Conservation (phyloP, 2,113 vertebrate genomes). For the Mormyrus lacerda region DNA sequence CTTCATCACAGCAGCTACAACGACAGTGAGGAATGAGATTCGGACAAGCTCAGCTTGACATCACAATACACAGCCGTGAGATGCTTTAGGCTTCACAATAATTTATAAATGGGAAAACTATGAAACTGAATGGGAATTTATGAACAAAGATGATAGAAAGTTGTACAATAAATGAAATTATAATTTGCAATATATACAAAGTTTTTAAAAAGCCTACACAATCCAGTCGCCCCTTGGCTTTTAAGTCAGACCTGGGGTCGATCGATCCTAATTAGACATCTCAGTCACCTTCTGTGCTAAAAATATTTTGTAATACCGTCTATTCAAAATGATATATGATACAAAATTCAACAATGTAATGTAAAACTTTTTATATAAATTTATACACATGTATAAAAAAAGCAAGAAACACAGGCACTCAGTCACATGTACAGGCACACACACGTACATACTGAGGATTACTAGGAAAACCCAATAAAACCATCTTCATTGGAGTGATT, state of each 20-base stretch:
- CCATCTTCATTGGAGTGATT: neutral
- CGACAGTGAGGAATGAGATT: conserved; percentile 41
- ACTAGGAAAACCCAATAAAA: neutral
- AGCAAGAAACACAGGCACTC: neutral
- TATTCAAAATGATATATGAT: conserved; percentile 5
- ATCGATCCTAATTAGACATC: neutral
- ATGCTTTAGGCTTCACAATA: conserved; percentile 70
- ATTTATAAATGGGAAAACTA: conserved; percentile 61
- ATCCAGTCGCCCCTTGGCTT: neutral
- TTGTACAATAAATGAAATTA: conserved; percentile 61
- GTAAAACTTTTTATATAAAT: neutral
- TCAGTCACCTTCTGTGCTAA: neutral
- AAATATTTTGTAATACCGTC: neutral
- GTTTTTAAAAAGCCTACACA: neutral
- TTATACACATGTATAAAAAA: conserved; percentile 26
- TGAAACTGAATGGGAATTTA: neutral
- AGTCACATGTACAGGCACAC: neutral
- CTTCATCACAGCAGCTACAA: conserved; percentile 42
- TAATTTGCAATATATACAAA: conserved; percentile 68
- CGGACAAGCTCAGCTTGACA: conserved; percentile 76
- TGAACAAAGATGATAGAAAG: conserved; percentile 50
- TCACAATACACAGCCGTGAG: conserved; percentile 58
- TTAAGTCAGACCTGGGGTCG: neutral
- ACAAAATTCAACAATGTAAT: neutral
- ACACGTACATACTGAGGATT: neutral